Percentiles rank a stretch among this genome's conserved stretches.
These are phyloP conservation scores for Dasyurus viverrinus DNA, from an alignment of 2,113 vertebrate genomes.

Conservation along the genomic window DNA sequence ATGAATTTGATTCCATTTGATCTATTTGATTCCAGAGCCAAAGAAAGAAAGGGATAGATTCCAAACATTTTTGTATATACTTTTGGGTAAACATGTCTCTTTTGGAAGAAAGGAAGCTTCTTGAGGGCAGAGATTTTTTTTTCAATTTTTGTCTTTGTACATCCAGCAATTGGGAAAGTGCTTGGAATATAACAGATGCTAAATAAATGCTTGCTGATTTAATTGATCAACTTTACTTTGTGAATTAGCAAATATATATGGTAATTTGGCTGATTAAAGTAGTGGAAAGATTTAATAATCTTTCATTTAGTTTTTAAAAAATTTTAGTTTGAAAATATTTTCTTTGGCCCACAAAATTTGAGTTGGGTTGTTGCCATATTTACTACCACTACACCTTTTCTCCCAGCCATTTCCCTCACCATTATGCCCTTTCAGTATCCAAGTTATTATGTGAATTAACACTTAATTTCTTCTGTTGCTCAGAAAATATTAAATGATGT, in stretches of 20 bases:
- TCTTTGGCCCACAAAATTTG: slow-evolving; percentile 17
- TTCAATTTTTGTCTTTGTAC: neutral
- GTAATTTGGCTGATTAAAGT: neutral
- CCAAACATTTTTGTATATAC: neutral
- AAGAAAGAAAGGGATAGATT: neutral
- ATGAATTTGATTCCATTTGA: neutral
- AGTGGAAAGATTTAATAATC: slow-evolving; percentile 1
- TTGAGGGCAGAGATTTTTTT: neutral
- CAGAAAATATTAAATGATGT: neutral
- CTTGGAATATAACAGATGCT: neutral
- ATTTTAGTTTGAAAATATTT: slow-evolving; percentile 2
- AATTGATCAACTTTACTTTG: neutral
- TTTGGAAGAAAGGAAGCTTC: neutral
- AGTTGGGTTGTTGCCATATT: neutral
- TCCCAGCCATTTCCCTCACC: neutral
- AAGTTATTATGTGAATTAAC: neutral
- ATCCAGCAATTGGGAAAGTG: neutral
- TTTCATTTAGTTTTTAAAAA: slow-evolving; percentile 25
- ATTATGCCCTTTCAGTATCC: neutral
- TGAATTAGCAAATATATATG: neutral
- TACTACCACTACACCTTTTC: neutral
- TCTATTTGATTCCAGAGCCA: neutral
- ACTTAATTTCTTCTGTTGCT: neutral
- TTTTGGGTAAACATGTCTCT: neutral
- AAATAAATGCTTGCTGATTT: neutral